Evolutionary conservation across 2,113 vertebrate species (phyloP), one percentile per base, ranked within the genome.

Genomic region (Takifugu bimaculatus): DNA sequence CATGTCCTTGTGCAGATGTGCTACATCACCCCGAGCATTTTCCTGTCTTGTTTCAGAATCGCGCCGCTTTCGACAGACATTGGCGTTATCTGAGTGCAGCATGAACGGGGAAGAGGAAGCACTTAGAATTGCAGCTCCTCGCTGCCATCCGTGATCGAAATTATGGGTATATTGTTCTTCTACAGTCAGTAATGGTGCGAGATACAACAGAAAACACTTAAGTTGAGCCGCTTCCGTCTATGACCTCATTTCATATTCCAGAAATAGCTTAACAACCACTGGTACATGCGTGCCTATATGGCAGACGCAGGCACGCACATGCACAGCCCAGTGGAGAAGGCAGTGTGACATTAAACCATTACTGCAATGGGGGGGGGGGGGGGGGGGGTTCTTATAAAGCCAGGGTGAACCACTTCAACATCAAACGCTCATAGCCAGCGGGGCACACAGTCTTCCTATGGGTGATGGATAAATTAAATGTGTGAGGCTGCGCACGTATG

Each of bases 231-330:
- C 72, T 72, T 82, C 72, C 66, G 70, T 76, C 72, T 77, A 76
- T 79, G 85, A 87, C 87, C 87, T 85, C 66, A 77, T 83, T 88
- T 80, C 25, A 4, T 65, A 54, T 63, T 75, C 75, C 79, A 78
- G 60, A 87, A 86, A 88, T 85, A 85, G 72, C 83, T 75, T 20
- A 26, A 53, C 55, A 57, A 63, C 47, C 75, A 74, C 68, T 50
- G 63, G 42, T 65, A 72, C 68, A 71, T 68, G 69, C 61, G 28
- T 64, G 57, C 54, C 43, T 72, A 72, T 70, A 78, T 61, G 75
- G 29, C 48, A 64, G 57, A 54, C 25, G 54, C 13, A 50, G 3
- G 28, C 32, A 65, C 35, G 43, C 47, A 58, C 39, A 28, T 14
- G 10, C 28, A 20, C 45, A 28, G 53, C 27, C 48, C 57, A 54